A percentile compares a stretch with the other conserved stretches of the same genome.
phyloP scores from a whole-genome alignment of 2,797 vertebrate species.

The Mastacembelus armatus region DNA sequence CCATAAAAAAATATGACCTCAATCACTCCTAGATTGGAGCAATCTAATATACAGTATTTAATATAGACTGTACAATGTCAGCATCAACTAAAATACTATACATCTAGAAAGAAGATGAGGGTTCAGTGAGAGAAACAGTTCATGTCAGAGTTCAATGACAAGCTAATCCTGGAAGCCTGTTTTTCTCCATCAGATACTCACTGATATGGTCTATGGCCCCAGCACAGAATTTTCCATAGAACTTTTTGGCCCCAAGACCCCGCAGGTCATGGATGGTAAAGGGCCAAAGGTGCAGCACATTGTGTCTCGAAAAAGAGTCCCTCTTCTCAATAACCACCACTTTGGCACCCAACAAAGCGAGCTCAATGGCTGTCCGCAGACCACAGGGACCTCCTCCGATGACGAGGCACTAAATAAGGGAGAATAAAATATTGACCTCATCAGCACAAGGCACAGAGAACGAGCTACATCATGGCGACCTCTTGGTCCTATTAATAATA shows the following conservation, averaged over 20 bases:
- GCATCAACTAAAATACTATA: not conserved
- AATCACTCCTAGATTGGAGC: no score
- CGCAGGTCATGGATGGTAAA: conserved; percentile 97
- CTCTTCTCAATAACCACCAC: conserved; percentile 96
- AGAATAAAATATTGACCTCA: conserved; percentile 35
- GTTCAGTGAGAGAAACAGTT: not conserved
- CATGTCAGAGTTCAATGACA: not conserved
- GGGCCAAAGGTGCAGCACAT: conserved; percentile 97
- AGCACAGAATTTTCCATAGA: conserved; percentile 97
- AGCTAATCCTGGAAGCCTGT: not conserved
- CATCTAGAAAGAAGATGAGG: not conserved
- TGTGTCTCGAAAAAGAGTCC: conserved; percentile 96
- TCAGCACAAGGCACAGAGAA: conserved; percentile 19
- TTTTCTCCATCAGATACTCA: conserved; percentile 80
- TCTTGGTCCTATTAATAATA: conserved; percentile 28
- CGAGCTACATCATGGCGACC: not conserved
- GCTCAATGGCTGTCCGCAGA: conserved; percentile 94
- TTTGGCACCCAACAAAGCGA: conserved; percentile 94
- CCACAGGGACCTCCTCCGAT: conserved; percentile 97
- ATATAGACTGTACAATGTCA: not conserved
- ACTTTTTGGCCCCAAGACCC: conserved; percentile 96
- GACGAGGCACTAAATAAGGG: conserved; percentile 90
- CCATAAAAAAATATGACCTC: no score
- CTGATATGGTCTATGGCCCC: conserved; percentile 99
- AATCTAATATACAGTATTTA: no score